These are phyloP conservation scores for Prionace glauca DNA, from an alignment of 2,797 vertebrate species.

Conservation along the genomic window DNA sequence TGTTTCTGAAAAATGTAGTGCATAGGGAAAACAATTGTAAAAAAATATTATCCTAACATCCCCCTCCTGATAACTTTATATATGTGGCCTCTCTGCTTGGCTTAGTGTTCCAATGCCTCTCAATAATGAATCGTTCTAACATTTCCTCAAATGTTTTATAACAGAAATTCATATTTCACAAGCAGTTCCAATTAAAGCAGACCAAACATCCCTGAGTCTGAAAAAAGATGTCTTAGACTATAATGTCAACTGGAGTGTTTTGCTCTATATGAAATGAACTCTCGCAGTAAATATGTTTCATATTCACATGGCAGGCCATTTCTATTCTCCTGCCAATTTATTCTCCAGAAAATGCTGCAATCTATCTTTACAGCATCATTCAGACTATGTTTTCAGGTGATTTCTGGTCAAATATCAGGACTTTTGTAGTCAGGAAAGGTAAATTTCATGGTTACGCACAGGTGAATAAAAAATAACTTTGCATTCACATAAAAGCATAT, in stretches of 20 bases:
- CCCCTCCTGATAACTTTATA: not conserved
- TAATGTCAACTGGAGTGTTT: not conserved
- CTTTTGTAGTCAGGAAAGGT: not conserved
- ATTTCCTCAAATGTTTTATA: not conserved
- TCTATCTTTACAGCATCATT: not conserved
- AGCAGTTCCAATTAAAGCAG: not conserved
- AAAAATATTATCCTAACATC: constrained; percentile 15
- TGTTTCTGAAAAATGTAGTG: not conserved
- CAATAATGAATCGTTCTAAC: not conserved
- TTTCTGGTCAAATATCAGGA: not conserved
- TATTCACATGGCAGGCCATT: not conserved
- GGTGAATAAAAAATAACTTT: too few species aligned
- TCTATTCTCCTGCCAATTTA: not conserved
- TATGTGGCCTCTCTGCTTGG: not conserved
- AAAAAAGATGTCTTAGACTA: not conserved
- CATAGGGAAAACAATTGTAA: not conserved
- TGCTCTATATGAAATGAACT: not conserved
- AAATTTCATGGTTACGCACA: too few species aligned
- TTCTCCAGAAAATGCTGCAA: not conserved
- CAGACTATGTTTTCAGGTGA: not conserved
- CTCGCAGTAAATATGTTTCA: not conserved
- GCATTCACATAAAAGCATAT: not conserved
- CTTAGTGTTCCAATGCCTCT: not conserved
- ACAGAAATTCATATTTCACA: not conserved
- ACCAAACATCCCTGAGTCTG: not conserved